Percentiles rank a stretch among this genome's conserved stretches.
phyloP scores from a whole-genome alignment of 2,113 vertebrate species.

The Microtus richardsoni region DNA sequence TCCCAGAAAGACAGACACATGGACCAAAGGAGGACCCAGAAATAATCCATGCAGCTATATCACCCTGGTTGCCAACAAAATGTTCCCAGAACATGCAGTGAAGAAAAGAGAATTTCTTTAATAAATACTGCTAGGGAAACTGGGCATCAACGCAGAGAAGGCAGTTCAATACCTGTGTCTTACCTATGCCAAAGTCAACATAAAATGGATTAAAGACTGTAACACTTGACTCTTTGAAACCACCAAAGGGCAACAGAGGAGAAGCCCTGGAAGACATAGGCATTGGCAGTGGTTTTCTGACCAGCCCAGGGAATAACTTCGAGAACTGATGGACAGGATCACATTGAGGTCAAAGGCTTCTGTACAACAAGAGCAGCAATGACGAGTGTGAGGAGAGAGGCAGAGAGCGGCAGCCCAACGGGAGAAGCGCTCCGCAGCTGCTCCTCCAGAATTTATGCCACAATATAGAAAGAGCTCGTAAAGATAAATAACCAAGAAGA shows the following conservation, averaged over 20 bases:
- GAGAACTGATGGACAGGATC: background rate
- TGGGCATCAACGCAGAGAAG: background rate
- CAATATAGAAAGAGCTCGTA: background rate
- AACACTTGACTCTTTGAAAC: background rate
- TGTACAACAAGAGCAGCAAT: background rate
- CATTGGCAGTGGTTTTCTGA: background rate
- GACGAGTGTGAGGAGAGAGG: background rate
- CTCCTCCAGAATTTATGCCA: background rate
- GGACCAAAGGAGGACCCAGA: background rate
- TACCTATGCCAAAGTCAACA: background rate
- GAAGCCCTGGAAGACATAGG: background rate
- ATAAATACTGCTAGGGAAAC: background rate
- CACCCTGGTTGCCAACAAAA: background rate
- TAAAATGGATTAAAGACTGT: background rate
- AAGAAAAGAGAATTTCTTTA: background rate
- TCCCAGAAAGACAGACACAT: no score
- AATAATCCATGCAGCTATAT: background rate
- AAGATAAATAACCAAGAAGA: background rate
- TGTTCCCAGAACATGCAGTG: no score
- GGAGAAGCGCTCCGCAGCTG: background rate
- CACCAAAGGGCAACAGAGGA: background rate
- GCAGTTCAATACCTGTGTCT: background rate
- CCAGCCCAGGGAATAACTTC: background rate
- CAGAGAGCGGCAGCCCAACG: background rate
- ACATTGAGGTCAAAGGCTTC: background rate